phyloP scores from a whole-genome alignment of 2,888 invertebrate genomes.

The Rosalia funebris region DNA sequence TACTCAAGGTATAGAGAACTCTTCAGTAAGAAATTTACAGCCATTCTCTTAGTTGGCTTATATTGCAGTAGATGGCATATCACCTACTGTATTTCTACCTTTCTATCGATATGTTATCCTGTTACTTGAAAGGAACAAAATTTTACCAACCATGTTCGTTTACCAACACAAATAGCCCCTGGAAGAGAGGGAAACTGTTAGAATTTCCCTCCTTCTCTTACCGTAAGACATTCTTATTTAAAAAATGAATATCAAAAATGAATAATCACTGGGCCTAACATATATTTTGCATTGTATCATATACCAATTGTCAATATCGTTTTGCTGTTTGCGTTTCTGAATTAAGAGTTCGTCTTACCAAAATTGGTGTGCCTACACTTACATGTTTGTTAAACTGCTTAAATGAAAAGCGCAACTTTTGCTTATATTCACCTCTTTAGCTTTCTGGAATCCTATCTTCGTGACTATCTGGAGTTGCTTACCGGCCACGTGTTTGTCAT shows the following conservation, averaged over 20 bases:
- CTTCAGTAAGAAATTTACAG: no score
- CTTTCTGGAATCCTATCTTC: constrained; percentile 37
- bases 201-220: background rate
- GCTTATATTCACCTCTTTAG: background rate
- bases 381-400: no score
- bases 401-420: no score
- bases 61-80: background rate
- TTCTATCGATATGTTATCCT: constrained; percentile 19
- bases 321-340: no score
- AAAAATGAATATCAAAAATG: no score
- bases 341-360: no score
- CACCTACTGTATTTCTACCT: background rate
- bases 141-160: constrained; percentile 35
- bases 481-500: constrained; percentile 47
- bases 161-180: constrained; percentile 12
- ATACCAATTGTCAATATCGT: no score
- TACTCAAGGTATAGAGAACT: no score
- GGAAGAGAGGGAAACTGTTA: background rate
- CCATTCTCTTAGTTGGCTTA: background rate
- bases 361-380: no score
- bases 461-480: constrained; percentile 45
- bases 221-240: background rate
- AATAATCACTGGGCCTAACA: no score
- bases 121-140: constrained; percentile 33
- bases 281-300: no score